Conservation (phyloP, 37 sponge, comb jelly and placozoan species). For the Tethya wilhelma region DNA sequence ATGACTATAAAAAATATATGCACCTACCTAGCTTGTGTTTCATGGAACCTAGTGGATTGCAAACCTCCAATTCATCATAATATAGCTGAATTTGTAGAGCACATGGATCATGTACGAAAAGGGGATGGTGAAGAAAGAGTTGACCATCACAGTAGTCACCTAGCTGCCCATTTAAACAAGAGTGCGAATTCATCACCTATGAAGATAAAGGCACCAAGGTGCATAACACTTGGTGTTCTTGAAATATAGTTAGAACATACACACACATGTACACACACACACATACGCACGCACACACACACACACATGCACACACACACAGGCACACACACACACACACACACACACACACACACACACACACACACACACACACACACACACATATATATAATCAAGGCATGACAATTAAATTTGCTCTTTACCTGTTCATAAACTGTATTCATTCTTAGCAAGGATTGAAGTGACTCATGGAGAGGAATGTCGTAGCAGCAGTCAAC, state of each 20-base stretch:
- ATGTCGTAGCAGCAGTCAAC: neutral
- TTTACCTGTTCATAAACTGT: neutral
- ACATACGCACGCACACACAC: too few species aligned
- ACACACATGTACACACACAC: too few species aligned
- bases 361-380: too few species aligned
- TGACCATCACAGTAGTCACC: conserved; percentile 67
- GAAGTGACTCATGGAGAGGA: conserved; percentile 13
- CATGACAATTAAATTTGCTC: too few species aligned
- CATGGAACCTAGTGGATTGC: conserved; percentile 62
- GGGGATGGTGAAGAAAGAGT: conserved; percentile 25
- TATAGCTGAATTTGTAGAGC: conserved; percentile 61
- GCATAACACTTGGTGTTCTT: too few species aligned
- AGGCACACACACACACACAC: too few species aligned
- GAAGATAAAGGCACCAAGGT: too few species aligned
- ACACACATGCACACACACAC: too few species aligned
- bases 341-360: too few species aligned
- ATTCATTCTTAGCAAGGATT: neutral
- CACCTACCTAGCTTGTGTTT: conserved; percentile 70
- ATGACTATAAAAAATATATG: conserved; percentile 5
- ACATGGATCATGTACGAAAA: conserved; percentile 17
- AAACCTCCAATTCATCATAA: conserved; percentile 70
- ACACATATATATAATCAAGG: too few species aligned
- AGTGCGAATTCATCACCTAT: too few species aligned
- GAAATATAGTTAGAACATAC: too few species aligned
- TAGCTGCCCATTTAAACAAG: neutral